Evolutionary conservation across 1,140 invertebrate genomes (phyloP).

Genomic region (Contarinia nasturtii): DNA sequence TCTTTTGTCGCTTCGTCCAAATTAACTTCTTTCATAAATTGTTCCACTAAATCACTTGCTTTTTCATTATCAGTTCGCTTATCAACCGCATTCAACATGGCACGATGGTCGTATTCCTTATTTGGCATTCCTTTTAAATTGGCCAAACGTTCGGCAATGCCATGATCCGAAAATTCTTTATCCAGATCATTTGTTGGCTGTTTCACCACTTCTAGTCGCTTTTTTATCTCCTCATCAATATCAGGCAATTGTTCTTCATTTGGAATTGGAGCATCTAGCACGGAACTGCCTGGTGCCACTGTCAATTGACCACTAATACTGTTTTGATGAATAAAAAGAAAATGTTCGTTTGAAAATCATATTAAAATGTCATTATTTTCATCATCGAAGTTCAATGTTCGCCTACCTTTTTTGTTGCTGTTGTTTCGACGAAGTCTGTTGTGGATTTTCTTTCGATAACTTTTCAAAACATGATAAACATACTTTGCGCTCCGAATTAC

Average conservation of each 20-base stretch:
- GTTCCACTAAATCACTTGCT: constrained; percentile 35
- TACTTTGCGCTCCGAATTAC: background rate
- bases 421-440: no score
- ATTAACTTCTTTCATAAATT: constrained; percentile 32
- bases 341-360: no score
- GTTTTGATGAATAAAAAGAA: constrained; percentile 8
- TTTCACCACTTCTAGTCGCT: constrained; percentile 37
- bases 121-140: constrained; percentile 30
- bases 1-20: constrained; percentile 27
- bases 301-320: constrained; percentile 28
- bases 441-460: constrained; percentile 12
- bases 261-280: constrained; percentile 1
- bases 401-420: no score
- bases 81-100: constrained; percentile 21
- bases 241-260: constrained; percentile 21
- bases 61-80: constrained; percentile 37
- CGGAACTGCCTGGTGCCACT: constrained; percentile 1
- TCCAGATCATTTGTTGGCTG: constrained; percentile 15
- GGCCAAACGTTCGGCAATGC: constrained; percentile 30
- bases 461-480: background rate
- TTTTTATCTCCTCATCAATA: constrained; percentile 30
- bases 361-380: no score
- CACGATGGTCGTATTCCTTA: constrained; percentile 16
- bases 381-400: no score
- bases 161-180: constrained; percentile 22